Evolutionary conservation across 1,140 invertebrate genomes (phyloP).

Genomic region (Hylaeus volcanicus): DNA sequence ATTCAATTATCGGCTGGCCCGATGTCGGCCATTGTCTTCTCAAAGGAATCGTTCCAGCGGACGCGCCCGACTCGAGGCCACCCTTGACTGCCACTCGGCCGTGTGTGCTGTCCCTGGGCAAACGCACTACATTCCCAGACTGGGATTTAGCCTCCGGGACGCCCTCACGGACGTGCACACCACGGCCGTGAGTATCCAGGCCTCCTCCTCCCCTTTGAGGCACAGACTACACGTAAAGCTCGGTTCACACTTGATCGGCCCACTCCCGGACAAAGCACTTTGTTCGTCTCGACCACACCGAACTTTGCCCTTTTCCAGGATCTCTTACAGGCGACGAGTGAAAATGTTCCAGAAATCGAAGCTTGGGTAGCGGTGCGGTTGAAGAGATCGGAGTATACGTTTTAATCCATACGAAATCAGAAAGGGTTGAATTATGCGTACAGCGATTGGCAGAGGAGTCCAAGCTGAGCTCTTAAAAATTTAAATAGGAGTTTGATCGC

Average conservation of each 20-base stretch:
- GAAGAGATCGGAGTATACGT: too few relatives aligned
- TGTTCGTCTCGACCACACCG: neutral
- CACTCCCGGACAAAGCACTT: neutral
- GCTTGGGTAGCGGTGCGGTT: too few relatives aligned
- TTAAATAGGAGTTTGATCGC: too few relatives aligned
- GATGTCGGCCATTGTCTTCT: conserved; percentile 52
- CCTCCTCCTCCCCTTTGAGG: conserved; percentile 47
- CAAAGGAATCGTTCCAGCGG: conserved; percentile 50
- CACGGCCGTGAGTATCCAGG: conserved; percentile 41
- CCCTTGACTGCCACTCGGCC: conserved; percentile 57
- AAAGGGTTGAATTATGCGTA: too few relatives aligned
- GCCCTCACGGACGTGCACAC: conserved; percentile 65
- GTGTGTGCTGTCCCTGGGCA: conserved; percentile 70
- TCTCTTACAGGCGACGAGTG: too few relatives aligned
- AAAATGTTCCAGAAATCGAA: too few relatives aligned
- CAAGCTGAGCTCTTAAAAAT: too few relatives aligned
- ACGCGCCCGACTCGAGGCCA: conserved; percentile 50
- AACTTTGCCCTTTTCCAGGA: neutral
- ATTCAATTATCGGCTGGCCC: conserved; percentile 55
- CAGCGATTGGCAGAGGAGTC: too few relatives aligned
- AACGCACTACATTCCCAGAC: conserved; percentile 77
- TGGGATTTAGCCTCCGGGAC: conserved; percentile 74
- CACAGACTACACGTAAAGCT: neutral
- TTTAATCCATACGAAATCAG: too few relatives aligned
- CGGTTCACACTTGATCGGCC: neutral